Conservation (phyloP, 1,140 invertebrate species). For the Drosophila nebulosa region DNA sequence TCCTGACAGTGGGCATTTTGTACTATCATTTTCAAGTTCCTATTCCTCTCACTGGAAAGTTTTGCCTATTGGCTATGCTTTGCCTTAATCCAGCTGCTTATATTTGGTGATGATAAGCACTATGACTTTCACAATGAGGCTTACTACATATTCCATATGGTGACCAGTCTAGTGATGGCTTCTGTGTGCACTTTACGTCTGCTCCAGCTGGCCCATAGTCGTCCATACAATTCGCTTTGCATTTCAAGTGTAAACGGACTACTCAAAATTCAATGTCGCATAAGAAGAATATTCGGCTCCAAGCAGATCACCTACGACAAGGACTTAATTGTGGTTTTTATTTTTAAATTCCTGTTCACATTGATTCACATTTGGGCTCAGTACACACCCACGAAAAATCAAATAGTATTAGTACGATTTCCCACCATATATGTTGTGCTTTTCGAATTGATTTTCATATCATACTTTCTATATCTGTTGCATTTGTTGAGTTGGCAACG, state of each 20-base stretch:
- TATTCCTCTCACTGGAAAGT: constrained; percentile 2
- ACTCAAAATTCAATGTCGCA: constrained; percentile 2
- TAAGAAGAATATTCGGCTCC: neutral
- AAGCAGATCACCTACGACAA: neutral
- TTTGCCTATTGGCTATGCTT: neutral
- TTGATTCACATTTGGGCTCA: constrained; percentile 19
- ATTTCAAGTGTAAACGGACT: neutral
- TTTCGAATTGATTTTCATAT: constrained; percentile 15
- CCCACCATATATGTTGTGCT: constrained; percentile 17
- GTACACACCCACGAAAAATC: constrained; percentile 2
- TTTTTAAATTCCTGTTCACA: neutral
- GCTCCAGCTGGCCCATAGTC: constrained; percentile 1
- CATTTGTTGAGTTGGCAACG: constrained; percentile 14
- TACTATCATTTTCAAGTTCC: neutral
- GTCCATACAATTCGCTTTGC: neutral
- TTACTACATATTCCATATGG: constrained; percentile 13
- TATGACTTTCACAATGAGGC: constrained; percentile 8
- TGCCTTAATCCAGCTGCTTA: neutral
- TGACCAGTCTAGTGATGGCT: neutral
- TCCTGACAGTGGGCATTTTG: constrained; percentile 10
- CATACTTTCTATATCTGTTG: constrained; percentile 23
- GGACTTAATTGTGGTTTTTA: constrained; percentile 6
- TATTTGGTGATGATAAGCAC: neutral
- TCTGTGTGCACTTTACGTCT: neutral
- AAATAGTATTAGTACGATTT: constrained; percentile 5